phyloP scores from a whole-genome alignment of 2,797 vertebrate species.

The Neosalanx taihuensis region DNA sequence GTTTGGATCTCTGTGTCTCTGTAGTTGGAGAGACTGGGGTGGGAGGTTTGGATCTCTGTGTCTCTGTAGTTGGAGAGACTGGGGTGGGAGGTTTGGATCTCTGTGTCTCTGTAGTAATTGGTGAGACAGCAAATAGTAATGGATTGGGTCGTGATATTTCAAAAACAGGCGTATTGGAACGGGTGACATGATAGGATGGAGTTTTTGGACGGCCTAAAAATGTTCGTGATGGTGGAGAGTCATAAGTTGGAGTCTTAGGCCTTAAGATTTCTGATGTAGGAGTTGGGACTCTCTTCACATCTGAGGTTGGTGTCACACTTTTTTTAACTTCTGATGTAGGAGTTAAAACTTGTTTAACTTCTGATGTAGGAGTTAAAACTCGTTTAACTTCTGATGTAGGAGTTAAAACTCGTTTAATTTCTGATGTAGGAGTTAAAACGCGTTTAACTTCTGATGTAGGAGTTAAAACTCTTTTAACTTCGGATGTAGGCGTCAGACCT shows the following conservation, averaged over 20 bases:
- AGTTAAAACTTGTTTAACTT: conserved; percentile 30
- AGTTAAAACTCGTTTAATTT: conserved; percentile 37
- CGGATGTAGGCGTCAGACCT: conserved; percentile 23
- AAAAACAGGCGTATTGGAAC: conserved; percentile 63
- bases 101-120: conserved; percentile 57
- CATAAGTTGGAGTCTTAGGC: conserved; percentile 61
- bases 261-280: conserved; percentile 47
- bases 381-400: conserved; percentile 33
- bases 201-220: conserved; percentile 61
- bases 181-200: conserved; percentile 56
- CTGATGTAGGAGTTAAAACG: conserved; percentile 43
- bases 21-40: background rate
- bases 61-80: background rate
- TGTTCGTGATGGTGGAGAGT: conserved; percentile 52
- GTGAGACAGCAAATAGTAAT: conserved; percentile 73
- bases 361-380: conserved; percentile 30
- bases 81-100: conserved; percentile 1
- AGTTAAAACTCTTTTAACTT: conserved; percentile 15
- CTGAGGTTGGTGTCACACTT: conserved; percentile 32
- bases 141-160: conserved; percentile 75
- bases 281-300: conserved; percentile 36
- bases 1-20: background rate
- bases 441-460: conserved; percentile 34
- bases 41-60: too few relatives aligned
- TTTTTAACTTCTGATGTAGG: conserved; percentile 43